These are phyloP conservation scores for Rapana venosa DNA, from an alignment of 2,888 invertebrate species.

Conservation along the genomic window DNA sequence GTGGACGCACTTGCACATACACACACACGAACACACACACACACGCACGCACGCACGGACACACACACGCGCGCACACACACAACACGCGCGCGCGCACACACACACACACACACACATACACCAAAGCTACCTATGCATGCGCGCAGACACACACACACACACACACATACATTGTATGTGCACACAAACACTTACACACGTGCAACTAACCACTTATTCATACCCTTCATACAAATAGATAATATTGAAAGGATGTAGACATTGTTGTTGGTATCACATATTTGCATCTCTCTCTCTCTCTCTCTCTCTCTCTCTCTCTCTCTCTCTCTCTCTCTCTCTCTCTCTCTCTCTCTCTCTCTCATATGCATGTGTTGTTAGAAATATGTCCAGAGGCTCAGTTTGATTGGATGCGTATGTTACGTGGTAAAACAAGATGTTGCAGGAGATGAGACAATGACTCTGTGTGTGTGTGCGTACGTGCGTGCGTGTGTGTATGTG, in stretches of 20 bases:
- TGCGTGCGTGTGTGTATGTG: too few relatives aligned
- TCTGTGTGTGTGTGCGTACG: too few relatives aligned
- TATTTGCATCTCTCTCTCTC: background rate
- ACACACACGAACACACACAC: background rate
- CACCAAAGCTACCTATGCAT: background rate
- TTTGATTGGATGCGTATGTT: too few relatives aligned
- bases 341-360: too few relatives aligned
- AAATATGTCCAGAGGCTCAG: too few relatives aligned
- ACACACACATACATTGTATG: background rate
- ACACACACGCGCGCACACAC: background rate
- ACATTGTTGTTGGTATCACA: background rate
- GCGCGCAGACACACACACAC: background rate
- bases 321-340: too few relatives aligned
- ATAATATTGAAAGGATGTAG: too few relatives aligned
- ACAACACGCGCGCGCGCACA: background rate
- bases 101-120: background rate
- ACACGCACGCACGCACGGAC: background rate
- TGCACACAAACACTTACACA: conserved; percentile 1
- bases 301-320: too few relatives aligned
- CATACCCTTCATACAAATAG: too few relatives aligned
- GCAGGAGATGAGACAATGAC: too few relatives aligned
- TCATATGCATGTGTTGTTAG: too few relatives aligned
- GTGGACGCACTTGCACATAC: background rate
- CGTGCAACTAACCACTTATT: background rate
- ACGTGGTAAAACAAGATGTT: too few relatives aligned